phyloP scores from a whole-genome alignment of 2,797 vertebrate genomes.

The Parotocinclus haroldoi region DNA sequence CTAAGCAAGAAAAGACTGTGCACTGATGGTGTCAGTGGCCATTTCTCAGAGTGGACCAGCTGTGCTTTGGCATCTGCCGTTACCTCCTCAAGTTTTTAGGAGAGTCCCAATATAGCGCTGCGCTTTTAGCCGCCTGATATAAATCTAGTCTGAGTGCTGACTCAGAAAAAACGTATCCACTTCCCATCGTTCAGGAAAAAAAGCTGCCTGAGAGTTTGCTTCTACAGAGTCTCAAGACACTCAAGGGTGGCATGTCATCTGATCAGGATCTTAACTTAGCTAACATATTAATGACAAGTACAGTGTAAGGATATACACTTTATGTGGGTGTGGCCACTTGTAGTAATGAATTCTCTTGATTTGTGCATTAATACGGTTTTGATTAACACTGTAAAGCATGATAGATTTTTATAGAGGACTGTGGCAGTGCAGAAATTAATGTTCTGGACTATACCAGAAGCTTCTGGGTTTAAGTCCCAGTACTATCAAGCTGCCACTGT shows the following conservation, averaged over 20 bases:
- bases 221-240: background rate
- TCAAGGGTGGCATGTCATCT: background rate
- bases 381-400: too few relatives aligned
- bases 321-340: too few relatives aligned
- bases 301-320: background rate
- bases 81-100: conserved; percentile 4
- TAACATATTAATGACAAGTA: background rate
- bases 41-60: background rate
- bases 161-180: background rate
- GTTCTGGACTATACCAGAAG: too few relatives aligned
- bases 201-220: background rate
- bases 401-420: too few relatives aligned
- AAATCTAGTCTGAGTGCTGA: background rate
- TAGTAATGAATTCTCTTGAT: too few relatives aligned
- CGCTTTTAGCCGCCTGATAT: conserved; percentile 1
- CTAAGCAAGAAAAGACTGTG: too few relatives aligned
- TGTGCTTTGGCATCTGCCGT: background rate
- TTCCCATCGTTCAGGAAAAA: background rate
- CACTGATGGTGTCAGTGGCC: background rate
- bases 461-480: too few relatives aligned
- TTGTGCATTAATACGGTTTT: too few relatives aligned
- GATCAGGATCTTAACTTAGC: background rate
- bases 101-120: background rate
- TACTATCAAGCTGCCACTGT: too few relatives aligned
- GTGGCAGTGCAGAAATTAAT: too few relatives aligned